These are phyloP conservation scores for Ptychobarbus kaznakovi DNA, from an alignment of 2,797 vertebrate genomes.

Conservation along the genomic window DNA sequence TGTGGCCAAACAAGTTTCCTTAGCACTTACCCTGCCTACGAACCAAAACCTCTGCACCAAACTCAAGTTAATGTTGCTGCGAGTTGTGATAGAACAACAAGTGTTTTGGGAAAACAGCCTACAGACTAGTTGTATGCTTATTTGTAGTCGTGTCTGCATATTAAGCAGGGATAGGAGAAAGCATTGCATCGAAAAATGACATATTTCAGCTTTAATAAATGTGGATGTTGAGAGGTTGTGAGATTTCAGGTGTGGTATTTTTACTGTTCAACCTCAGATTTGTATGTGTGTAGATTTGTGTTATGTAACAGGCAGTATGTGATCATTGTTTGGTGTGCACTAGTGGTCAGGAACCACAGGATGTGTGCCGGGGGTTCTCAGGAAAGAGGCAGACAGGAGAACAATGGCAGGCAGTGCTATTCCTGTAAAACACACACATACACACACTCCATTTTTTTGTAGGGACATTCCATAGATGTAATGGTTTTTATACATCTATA, in stretches of 20 bases:
- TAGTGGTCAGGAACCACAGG: constrained; percentile 26
- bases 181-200: background rate
- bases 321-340: constrained; percentile 10
- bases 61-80: background rate
- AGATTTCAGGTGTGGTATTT: background rate
- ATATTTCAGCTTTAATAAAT: background rate
- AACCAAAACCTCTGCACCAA: background rate
- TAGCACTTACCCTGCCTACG: background rate
- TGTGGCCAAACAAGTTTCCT: background rate
- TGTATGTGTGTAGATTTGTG: constrained; percentile 9
- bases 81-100: background rate
- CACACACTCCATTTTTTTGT: background rate
- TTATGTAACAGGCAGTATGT: constrained; percentile 33
- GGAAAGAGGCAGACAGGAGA: constrained; percentile 52
- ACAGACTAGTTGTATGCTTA: background rate
- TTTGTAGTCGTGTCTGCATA: background rate
- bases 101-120: background rate
- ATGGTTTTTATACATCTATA: background rate
- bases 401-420: constrained; percentile 59
- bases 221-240: background rate
- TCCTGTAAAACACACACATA: constrained; percentile 52
- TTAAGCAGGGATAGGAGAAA: background rate
- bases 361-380: constrained; percentile 24
- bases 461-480: background rate
- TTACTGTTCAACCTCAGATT: background rate